A percentile compares a stretch with the other conserved stretches of the same genome.
Conservation (phyloP, 2,888 invertebrate genomes). For the Crioceris asparagi region DNA sequence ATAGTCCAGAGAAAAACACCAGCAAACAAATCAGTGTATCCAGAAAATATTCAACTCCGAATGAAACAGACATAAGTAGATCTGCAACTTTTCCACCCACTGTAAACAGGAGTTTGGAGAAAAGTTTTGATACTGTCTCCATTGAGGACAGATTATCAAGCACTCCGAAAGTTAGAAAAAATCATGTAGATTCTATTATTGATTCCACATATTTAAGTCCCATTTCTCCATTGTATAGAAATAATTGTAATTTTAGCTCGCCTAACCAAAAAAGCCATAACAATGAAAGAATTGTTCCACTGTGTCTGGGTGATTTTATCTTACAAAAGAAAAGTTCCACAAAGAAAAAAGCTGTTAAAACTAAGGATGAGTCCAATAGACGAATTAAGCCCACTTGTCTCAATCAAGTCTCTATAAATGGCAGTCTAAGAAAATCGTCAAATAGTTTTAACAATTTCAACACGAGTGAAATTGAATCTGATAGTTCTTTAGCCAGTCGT, state of each 20-base stretch:
- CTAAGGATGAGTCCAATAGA: conserved; percentile 14
- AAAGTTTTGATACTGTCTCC: neutral
- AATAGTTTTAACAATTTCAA: conserved; percentile 29
- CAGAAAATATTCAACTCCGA: too few relatives aligned
- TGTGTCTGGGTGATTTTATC: conserved; percentile 35
- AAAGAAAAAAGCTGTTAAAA: conserved; percentile 23
- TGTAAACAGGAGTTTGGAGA: neutral
- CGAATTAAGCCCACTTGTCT: conserved; percentile 45
- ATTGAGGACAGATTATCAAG: conserved; percentile 8
- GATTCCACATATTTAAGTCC: conserved; percentile 22
- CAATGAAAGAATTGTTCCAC: conserved; percentile 15
- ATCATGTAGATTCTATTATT: conserved; percentile 6
- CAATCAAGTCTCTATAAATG: conserved; percentile 23
- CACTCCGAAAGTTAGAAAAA: conserved; percentile 20
- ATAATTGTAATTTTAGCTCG: conserved; percentile 16
- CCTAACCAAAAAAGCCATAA: conserved; percentile 17
- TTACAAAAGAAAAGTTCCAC: conserved; percentile 20
- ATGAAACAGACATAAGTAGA: conserved; percentile 4
- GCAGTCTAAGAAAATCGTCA: conserved; percentile 19
- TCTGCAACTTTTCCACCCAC: conserved; percentile 2
- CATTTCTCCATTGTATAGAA: conserved; percentile 28
- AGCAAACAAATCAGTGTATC: too few relatives aligned
- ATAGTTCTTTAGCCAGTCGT: conserved; percentile 16
- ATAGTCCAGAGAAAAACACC: too few relatives aligned
- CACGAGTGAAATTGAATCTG: conserved; percentile 14